These are phyloP conservation scores for Crotophaga sulcirostris DNA, from an alignment of 2,113 vertebrate species.

Conservation along the genomic window DNA sequence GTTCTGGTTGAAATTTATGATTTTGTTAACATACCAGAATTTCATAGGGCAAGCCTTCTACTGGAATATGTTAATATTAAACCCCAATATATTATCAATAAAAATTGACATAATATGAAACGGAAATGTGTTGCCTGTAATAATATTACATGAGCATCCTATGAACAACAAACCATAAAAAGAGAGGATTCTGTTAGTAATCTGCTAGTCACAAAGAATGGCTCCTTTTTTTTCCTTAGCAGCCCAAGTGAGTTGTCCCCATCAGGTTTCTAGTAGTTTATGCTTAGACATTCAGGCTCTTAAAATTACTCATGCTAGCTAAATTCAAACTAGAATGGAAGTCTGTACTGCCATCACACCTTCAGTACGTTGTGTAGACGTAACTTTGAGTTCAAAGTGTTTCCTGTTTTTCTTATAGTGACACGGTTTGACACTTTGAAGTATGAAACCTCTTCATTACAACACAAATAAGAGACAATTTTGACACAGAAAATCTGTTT, in stretches of 20 bases:
- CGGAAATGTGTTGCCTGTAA: neutral
- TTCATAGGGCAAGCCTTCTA: neutral
- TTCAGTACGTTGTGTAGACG: neutral
- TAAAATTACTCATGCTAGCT: neutral
- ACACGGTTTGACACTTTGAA: neutral
- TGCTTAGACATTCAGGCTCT: neutral
- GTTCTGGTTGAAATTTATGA: neutral
- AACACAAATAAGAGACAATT: neutral
- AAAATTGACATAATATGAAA: neutral
- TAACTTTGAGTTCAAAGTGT: constrained; percentile 18
- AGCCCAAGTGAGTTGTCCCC: neutral
- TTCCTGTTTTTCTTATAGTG: constrained; percentile 17
- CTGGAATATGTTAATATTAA: neutral
- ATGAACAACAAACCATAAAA: neutral
- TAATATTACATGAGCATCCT: neutral
- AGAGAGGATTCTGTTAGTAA: neutral
- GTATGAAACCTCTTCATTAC: neutral
- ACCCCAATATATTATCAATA: neutral
- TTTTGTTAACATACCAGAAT: neutral
- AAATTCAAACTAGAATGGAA: neutral
- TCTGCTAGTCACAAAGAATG: neutral
- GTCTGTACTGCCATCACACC: neutral
- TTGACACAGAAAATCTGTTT: constrained; percentile 16
- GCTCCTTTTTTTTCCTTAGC: neutral
- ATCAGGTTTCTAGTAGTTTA: neutral